phyloP scores from a whole-genome alignment of 92 coral and sea anemone genomes.

The Palythoa caribaeorum region DNA sequence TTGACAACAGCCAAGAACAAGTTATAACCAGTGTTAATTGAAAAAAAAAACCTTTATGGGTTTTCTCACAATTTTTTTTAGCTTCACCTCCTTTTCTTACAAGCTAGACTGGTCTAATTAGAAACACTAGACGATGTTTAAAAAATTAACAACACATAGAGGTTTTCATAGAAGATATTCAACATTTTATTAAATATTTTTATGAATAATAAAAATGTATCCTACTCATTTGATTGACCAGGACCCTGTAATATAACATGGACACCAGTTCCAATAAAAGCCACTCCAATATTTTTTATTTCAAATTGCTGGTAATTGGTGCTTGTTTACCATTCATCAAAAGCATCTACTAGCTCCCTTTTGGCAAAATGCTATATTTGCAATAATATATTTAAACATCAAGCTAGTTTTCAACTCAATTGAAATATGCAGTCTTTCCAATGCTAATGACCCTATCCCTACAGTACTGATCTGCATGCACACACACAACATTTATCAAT shows the following conservation, averaged over 20 bases:
- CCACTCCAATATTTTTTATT: not conserved
- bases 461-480: no score
- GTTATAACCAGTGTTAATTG: not conserved
- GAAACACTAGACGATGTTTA: not conserved
- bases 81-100: constrained; percentile 1
- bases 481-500: no score
- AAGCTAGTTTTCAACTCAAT: no score
- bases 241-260: not conserved
- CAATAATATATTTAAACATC: no score
- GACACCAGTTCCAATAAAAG: not conserved
- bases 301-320: no score
- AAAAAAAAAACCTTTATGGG: not conserved
- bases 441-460: no score
- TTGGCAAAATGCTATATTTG: no score
- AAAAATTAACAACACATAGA: not conserved
- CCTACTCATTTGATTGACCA: constrained; percentile 9
- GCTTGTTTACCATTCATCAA: no score
- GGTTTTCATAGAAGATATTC: constrained; percentile 11
- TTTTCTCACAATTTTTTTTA: not conserved
- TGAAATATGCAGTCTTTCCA: no score
- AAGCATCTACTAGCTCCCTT: no score
- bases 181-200: not conserved
- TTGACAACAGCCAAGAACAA: not conserved
- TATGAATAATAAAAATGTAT: not conserved
- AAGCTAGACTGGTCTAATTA: not conserved